Percentiles rank a stretch among this genome's conserved stretches.
These are phyloP conservation scores for Esox masquinongy DNA, from an alignment of 2,797 vertebrate species.

Conservation along the genomic window DNA sequence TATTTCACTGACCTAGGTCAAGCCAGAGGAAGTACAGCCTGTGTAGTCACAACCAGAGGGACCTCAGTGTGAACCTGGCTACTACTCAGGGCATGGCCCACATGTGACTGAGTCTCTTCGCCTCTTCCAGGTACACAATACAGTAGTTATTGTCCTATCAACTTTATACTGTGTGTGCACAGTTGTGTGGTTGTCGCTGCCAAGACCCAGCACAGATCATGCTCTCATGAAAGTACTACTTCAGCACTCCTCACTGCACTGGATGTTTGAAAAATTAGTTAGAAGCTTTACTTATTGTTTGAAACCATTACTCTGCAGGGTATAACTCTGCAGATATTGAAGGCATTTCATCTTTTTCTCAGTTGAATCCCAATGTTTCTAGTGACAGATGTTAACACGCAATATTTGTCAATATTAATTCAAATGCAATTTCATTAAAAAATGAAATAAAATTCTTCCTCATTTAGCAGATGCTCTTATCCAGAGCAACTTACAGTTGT, in stretches of 20 bases:
- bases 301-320: background rate
- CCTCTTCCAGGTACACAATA: constrained; percentile 75
- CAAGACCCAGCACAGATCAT: background rate
- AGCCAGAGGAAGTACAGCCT: constrained; percentile 84
- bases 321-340: background rate
- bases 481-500: too few relatives aligned
- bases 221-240: background rate
- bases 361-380: background rate
- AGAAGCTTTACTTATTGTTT: background rate
- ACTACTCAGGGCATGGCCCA: constrained; percentile 85
- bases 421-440: background rate
- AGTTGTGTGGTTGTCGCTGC: background rate
- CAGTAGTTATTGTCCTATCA: background rate
- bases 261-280: background rate
- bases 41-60: constrained; percentile 85
- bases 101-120: constrained; percentile 81
- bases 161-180: background rate
- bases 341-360: constrained; percentile 1
- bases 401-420: background rate
- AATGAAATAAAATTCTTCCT: background rate
- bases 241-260: background rate
- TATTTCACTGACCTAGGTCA: constrained; percentile 54
- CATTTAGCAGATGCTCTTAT: background rate
- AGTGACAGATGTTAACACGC: background rate
- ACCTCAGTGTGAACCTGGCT: constrained; percentile 86